Evolutionary conservation across 2,113 vertebrate species (phyloP).

Genomic region (Acinonyx jubatus): DNA sequence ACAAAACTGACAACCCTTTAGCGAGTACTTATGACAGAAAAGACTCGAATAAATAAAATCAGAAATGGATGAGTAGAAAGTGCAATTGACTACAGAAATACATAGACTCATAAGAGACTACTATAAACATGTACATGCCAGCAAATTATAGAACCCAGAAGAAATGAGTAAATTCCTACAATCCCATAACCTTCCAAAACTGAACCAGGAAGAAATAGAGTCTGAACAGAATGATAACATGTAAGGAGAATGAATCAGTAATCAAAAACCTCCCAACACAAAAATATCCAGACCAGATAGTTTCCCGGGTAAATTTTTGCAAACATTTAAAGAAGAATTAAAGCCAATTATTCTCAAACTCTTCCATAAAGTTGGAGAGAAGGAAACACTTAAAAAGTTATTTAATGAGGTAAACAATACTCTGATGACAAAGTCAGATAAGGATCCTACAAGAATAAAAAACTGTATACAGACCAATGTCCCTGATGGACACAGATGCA

Average conservation of each 20-base stretch:
- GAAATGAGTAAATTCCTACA: not conserved
- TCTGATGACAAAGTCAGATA: not conserved
- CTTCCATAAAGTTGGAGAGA: not conserved
- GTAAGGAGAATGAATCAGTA: not conserved
- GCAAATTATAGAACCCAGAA: not conserved
- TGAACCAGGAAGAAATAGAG: not conserved
- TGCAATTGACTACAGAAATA: not conserved
- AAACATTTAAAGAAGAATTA: not conserved
- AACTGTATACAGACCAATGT: not conserved
- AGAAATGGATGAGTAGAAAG: not conserved
- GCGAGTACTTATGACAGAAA: not conserved
- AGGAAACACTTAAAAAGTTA: not conserved
- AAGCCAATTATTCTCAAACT: not conserved
- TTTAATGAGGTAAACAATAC: not conserved
- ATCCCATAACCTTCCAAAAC: not conserved
- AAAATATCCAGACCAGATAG: not conserved
- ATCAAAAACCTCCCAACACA: not conserved
- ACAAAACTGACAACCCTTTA: not conserved
- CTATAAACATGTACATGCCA: not conserved
- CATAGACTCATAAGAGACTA: not conserved
- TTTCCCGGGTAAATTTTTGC: not conserved
- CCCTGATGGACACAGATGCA: not conserved
- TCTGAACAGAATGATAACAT: not conserved
- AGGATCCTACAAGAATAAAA: not conserved
- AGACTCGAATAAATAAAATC: not conserved